Conservation (phyloP, 2,113 vertebrate genomes). For the Psophia crepitans region DNA sequence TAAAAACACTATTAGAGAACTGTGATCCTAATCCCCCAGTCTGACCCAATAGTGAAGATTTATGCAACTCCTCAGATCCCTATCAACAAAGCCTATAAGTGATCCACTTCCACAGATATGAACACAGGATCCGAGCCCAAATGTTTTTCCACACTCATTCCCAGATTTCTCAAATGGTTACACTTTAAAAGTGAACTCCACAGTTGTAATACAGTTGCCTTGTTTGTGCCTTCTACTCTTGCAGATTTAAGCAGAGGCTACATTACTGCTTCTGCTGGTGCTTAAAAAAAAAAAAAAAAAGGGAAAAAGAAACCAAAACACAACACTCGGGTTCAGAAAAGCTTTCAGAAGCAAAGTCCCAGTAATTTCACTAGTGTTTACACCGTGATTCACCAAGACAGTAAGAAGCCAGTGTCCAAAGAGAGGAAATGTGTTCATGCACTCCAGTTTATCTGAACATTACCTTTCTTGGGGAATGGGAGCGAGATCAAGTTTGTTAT, state of each 20-base stretch:
- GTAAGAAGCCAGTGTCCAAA: not conserved
- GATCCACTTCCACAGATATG: not conserved
- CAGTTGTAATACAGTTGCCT: not conserved
- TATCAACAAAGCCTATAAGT: not conserved
- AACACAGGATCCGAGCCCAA: not conserved
- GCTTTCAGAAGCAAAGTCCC: not conserved
- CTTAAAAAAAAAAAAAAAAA: not conserved
- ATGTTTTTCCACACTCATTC: not conserved
- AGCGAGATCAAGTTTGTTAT: not conserved
- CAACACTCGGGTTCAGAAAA: not conserved
- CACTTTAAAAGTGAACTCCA: not conserved
- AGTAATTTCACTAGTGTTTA: not conserved
- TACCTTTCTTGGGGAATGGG: conserved; percentile 52
- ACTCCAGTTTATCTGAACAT: conserved; percentile 12
- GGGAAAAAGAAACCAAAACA: not conserved
- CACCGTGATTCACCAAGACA: not conserved
- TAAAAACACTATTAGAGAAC: not conserved
- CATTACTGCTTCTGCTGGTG: not conserved
- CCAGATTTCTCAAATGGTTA: not conserved
- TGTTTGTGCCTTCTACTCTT: not conserved
- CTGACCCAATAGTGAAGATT: not conserved
- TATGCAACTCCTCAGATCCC: not conserved
- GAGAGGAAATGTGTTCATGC: not conserved
- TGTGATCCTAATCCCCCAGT: not conserved
- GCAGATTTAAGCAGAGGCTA: not conserved